Evolutionary conservation across 2,113 vertebrate genomes (phyloP), one percentile per base, ranked within the genome.

Genomic region (Neotoma lepida): DNA sequence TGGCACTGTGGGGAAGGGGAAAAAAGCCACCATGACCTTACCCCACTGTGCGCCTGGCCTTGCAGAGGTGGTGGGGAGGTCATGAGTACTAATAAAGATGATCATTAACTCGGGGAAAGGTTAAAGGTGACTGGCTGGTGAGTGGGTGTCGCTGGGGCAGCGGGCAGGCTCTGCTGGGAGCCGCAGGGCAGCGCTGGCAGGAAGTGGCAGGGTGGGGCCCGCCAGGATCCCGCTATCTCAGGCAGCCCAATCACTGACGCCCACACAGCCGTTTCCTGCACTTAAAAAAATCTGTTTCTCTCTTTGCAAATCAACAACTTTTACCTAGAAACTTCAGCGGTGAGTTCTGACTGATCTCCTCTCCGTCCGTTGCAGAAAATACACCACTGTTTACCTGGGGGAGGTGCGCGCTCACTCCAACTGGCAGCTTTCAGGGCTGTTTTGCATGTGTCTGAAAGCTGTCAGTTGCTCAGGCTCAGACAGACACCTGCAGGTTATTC

Each of bases 201-300:
- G 99, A 99, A 99, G 99, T 99, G 99, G 98, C 98, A 97, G 99
- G 99, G 99, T 98, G 99, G 98, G 98, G 98, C 98, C 88, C 30
- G n/a, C 84, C 92, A 94, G 95, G 95, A 97, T 98, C 98, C 98
- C 98, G 98, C 98, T 98, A 86, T 98, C 98, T 98, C 98, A 98
- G 98, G 97, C 54, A 81, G 93, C 91, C 97, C 98, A 98, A 98
- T 98, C 98, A 98, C 98, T 98, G 98, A 98, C 98, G 98, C 98
- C 98, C 98, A 98, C 98, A 98, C 98, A 97, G 97, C 93, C 87
- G 39, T 96, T 98, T 99, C 98, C 98, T 98, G 98, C 44, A 22
- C 98, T 98, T 98, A 98, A 98, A 96, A 98, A 98, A 98, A 98
- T 98, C 98, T 98, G 98, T 98, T 98, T 98, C 98, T 98, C 98